Evolutionary conservation across 2,888 invertebrate genomes (phyloP).

Genomic region (Dynastes hyllus): DNA sequence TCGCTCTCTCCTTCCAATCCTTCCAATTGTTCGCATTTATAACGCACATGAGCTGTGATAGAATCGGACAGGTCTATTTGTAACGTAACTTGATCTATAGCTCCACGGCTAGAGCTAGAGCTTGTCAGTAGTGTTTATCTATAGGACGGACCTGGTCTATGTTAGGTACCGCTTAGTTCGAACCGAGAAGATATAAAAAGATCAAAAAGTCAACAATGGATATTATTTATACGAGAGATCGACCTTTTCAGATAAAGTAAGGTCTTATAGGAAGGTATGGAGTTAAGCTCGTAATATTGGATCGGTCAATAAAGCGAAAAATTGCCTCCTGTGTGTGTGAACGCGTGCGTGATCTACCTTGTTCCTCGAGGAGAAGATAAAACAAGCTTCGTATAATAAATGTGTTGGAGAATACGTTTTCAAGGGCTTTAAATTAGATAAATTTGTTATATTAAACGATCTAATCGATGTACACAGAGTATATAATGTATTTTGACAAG

Average conservation of each 20-base stretch:
- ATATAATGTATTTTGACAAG: no score
- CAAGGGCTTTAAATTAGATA: neutral
- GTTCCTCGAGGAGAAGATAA: neutral
- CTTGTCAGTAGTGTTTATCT: conserved; percentile 36
- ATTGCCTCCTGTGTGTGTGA: conserved; percentile 19
- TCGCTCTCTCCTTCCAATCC: conserved; percentile 4
- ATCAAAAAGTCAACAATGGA: conserved; percentile 39
- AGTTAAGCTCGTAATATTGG: conserved; percentile 24
- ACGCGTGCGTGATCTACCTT: conserved; percentile 15
- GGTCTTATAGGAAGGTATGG: neutral
- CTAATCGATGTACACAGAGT: no score
- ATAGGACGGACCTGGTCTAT: neutral
- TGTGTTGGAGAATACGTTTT: neutral
- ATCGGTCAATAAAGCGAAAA: conserved; percentile 40
- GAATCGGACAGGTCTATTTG: conserved; percentile 59
- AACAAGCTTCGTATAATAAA: neutral
- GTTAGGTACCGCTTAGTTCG: neutral
- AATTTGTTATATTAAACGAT: neutral
- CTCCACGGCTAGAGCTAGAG: conserved; percentile 8
- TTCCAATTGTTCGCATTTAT: conserved; percentile 55
- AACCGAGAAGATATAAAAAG: conserved; percentile 33
- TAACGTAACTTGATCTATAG: conserved; percentile 55
- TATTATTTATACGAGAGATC: conserved; percentile 38
- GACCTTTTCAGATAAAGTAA: conserved; percentile 35
- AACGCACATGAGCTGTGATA: conserved; percentile 56